Conservation (phyloP, 2,888 invertebrate species). For the Lacanobia oleracea region DNA sequence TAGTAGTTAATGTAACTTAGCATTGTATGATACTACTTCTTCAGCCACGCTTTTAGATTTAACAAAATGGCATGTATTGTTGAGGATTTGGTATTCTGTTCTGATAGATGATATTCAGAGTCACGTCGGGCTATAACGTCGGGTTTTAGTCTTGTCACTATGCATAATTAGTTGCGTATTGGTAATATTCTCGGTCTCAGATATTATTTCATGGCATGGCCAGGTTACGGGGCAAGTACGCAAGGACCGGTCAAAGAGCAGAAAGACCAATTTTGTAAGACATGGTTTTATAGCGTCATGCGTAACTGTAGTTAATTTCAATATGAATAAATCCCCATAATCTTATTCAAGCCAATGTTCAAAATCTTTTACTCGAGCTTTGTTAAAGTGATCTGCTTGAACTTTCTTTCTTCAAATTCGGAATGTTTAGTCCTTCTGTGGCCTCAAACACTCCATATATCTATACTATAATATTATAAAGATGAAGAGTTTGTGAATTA, state of each 20-base stretch:
- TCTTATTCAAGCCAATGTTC: neutral
- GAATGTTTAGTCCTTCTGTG: neutral
- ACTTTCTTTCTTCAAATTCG: neutral
- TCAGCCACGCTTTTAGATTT: constrained; percentile 28
- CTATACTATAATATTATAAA: too few relatives aligned
- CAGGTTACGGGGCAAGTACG: constrained; percentile 14
- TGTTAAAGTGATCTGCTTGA: neutral
- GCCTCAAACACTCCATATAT: too few relatives aligned
- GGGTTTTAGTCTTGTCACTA: constrained; percentile 22
- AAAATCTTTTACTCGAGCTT: neutral
- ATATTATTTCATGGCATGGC: constrained; percentile 26
- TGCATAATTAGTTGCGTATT: constrained; percentile 37
- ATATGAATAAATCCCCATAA: neutral
- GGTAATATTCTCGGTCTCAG: constrained; percentile 33
- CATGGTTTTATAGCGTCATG: neutral
- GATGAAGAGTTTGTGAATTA: too few relatives aligned
- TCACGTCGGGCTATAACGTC: constrained; percentile 43
- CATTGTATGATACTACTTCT: constrained; percentile 20
- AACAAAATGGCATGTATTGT: constrained; percentile 12
- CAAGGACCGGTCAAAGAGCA: constrained; percentile 14
- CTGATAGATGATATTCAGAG: constrained; percentile 36
- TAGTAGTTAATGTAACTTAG: constrained; percentile 13
- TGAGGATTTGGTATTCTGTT: constrained; percentile 7
- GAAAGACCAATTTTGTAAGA: constrained; percentile 4
- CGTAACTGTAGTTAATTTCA: neutral